A percentile compares a stretch with the other conserved stretches of the same genome.
Conservation (phyloP, 2,888 invertebrate species). For the Drosophila mimetica region DNA sequence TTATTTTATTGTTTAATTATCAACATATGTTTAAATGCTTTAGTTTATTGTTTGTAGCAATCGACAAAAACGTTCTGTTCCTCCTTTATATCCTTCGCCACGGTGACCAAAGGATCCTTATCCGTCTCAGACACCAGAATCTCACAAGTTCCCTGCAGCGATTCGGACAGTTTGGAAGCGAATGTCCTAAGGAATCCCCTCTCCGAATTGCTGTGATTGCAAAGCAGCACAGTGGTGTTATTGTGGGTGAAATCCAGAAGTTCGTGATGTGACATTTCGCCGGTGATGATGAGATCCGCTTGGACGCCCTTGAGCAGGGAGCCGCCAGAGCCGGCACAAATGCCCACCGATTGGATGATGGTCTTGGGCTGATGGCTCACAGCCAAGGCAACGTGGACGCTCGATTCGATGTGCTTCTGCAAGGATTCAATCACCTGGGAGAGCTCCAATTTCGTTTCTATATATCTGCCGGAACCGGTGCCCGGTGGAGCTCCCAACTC, state of each 20-base stretch:
- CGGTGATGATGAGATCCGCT: conserved; percentile 94
- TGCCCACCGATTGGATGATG: conserved; percentile 88
- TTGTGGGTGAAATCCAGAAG: conserved; percentile 93
- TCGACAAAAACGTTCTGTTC: neutral
- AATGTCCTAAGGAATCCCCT: conserved; percentile 92
- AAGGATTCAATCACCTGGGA: conserved; percentile 84
- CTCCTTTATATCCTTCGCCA: conserved; percentile 14
- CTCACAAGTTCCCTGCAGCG: conserved; percentile 84
- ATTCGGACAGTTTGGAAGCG: conserved; percentile 80
- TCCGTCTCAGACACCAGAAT: conserved; percentile 90
- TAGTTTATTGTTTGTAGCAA: conserved; percentile 2
- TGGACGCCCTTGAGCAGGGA: conserved; percentile 89
- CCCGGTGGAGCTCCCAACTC: conserved; percentile 53
- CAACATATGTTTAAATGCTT: neutral
- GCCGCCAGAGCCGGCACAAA: conserved; percentile 96
- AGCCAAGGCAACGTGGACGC: conserved; percentile 91
- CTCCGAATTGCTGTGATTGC: conserved; percentile 97
- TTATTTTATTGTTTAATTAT: no score
- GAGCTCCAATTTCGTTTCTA: conserved; percentile 83
- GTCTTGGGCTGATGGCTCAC: conserved; percentile 83
- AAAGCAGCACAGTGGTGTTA: conserved; percentile 92
- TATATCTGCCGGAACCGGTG: conserved; percentile 87
- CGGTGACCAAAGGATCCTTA: conserved; percentile 90
- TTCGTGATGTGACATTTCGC: conserved; percentile 98
- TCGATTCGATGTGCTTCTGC: conserved; percentile 87